phyloP scores from a whole-genome alignment of 2,797 vertebrate species.

The Cygnus olor region DNA sequence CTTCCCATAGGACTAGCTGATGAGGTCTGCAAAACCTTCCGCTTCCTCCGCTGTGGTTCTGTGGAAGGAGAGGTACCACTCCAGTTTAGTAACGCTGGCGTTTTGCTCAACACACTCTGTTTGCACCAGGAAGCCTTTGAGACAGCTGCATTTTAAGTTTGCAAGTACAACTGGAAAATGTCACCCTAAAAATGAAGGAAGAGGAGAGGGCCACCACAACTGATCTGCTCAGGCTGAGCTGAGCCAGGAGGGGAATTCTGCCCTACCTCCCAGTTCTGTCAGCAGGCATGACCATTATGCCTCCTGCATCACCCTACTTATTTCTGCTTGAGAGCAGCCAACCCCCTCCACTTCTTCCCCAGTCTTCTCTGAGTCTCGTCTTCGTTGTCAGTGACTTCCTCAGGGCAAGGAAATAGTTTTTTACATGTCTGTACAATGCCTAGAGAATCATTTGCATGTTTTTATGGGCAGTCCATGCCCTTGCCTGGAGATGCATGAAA shows the following conservation, averaged over 20 bases:
- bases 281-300: background rate
- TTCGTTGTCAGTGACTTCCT: background rate
- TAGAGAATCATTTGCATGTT: constrained; percentile 26
- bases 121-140: background rate
- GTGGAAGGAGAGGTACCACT: background rate
- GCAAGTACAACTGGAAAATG: background rate
- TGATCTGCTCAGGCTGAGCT: fast-evolving
- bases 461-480: background rate
- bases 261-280: background rate
- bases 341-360: background rate
- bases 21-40: constrained; percentile 1
- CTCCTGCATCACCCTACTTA: background rate
- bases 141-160: background rate
- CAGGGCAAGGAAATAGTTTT: constrained; percentile 58
- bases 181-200: background rate
- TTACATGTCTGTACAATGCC: background rate
- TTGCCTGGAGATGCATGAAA: constrained; percentile 64
- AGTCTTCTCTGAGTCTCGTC: background rate
- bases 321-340: background rate
- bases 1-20: constrained; percentile 4
- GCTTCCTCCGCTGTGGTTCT: background rate
- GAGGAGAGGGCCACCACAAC: background rate
- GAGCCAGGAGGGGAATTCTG: background rate
- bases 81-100: background rate
- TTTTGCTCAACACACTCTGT: background rate